Evolutionary conservation across 1,140 invertebrate genomes (phyloP).

Genomic region (Mizuhopecten yessoensis): DNA sequence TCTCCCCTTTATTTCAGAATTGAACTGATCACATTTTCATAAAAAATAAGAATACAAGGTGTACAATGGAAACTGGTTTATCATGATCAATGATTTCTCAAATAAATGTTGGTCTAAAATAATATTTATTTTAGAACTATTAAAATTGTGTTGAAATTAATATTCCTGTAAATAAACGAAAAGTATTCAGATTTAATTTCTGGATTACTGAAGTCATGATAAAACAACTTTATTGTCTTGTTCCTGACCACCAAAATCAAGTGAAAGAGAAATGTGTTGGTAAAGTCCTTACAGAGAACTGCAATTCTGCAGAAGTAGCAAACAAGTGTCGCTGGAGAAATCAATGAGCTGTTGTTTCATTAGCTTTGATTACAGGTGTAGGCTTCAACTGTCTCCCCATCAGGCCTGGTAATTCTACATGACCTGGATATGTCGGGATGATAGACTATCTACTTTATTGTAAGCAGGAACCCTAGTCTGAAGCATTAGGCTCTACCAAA

Average conservation of each 20-base stretch:
- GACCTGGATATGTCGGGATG: slow-evolving; percentile 11
- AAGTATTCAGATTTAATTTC: too few relatives aligned
- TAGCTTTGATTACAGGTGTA: background rate
- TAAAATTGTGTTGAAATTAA: too few relatives aligned
- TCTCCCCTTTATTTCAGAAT: too few relatives aligned
- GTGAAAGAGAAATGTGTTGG: background rate
- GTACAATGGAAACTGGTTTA: too few relatives aligned
- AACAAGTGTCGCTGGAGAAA: background rate
- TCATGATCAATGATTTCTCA: too few relatives aligned
- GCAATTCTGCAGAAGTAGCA: background rate
- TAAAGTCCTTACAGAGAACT: background rate
- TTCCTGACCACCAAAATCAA: background rate
- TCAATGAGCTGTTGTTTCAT: background rate
- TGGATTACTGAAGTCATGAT: too few relatives aligned
- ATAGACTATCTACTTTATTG: background rate
- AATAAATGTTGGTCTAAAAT: too few relatives aligned
- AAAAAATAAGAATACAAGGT: too few relatives aligned
- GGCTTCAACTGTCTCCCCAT: background rate
- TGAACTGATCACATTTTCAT: too few relatives aligned
- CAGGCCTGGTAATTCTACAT: background rate
- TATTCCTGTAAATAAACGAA: too few relatives aligned
- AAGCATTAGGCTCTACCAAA: background rate
- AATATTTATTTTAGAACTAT: too few relatives aligned
- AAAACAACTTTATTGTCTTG: too few relatives aligned
- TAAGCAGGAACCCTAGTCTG: background rate